These are phyloP conservation scores for Phyllotis vaccarum DNA, from an alignment of 2,797 vertebrate species.

Conservation along the genomic window DNA sequence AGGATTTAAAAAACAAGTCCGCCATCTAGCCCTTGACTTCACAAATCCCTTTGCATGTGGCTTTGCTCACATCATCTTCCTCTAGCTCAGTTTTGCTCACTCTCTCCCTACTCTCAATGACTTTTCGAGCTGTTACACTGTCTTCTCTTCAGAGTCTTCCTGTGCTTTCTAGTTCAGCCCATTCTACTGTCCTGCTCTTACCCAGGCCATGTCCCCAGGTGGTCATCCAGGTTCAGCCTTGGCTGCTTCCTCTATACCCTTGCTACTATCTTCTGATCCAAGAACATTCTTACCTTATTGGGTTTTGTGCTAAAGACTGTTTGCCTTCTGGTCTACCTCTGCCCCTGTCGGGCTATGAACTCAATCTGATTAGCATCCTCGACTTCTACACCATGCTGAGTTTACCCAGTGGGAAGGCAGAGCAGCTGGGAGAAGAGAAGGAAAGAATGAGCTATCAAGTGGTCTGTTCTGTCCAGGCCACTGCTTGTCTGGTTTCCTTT, in stretches of 20 bases:
- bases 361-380: not conserved
- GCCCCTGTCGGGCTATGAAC: too few species aligned
- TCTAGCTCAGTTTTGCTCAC: accelerated
- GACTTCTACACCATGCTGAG: not conserved
- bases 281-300: not conserved
- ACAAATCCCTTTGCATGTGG: accelerated
- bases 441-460: accelerated
- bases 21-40: not conserved
- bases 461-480: not conserved
- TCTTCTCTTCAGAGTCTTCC: not conserved
- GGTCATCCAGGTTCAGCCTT: accelerated
- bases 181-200: accelerated
- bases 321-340: too few species aligned
- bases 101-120: too few species aligned
- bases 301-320: not conserved
- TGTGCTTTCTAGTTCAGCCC: not conserved
- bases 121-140: not conserved
- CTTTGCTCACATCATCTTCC: too few species aligned
- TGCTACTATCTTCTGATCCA: too few species aligned
- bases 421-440: not conserved
- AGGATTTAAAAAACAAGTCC: not conserved
- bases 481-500: not conserved
- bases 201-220: too few species aligned
- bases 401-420: too few species aligned
- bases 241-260: too few species aligned